Base-by-base conservation (phyloP, 2,113 vertebrate genomes). In the Saguinus imperator region DNA sequence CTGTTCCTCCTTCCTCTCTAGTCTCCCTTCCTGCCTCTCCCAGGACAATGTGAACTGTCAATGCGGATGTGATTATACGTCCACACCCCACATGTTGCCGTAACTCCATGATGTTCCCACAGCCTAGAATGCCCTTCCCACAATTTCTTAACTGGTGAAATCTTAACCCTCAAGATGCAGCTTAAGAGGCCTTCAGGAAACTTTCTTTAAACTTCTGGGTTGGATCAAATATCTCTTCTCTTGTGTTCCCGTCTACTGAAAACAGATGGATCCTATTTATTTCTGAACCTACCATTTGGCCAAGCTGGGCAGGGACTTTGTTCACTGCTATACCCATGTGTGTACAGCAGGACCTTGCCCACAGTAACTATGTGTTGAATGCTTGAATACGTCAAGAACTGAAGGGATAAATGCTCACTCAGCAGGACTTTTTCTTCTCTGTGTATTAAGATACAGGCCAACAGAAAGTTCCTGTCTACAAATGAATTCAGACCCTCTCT, bases 121-220 rank as follows among this genome's bases (percentile, higher is more conserved):
- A 68, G 35, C 16, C 68, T 43, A 32, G 32, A 61, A 45, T 25
- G 64, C 40, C 57, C 45, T 52, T 64, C 73, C 68, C 50, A 91
- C n/a, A 68, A n/a, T 45, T 93, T 61, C 82, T 82, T 12, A 76
- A 52, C 43, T 48, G 9, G 73, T 81, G 73, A 95, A 66, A 50
- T 58, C 35, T 66, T 81, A 84, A 40, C 45, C 16, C 35, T 90
- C 57, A 80, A 45, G 50, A 64, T 21, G 68, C 35, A 11, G 23
- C 43, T 85, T 89, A 87, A 87, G 37, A 91, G 37, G 43, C 16
- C 8, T 72, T 70, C 20, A 35, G 48, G 96, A 94, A 95, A 80
- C 48, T 84, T 89, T 50, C 61, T 84, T 68, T 61, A 80, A 95
- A 83, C 8, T 50, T 27, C 29, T 40, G 29, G 50, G 17, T 70